phyloP scores from a whole-genome alignment of 2,113 vertebrate genomes.

The Piprites chloris region DNA sequence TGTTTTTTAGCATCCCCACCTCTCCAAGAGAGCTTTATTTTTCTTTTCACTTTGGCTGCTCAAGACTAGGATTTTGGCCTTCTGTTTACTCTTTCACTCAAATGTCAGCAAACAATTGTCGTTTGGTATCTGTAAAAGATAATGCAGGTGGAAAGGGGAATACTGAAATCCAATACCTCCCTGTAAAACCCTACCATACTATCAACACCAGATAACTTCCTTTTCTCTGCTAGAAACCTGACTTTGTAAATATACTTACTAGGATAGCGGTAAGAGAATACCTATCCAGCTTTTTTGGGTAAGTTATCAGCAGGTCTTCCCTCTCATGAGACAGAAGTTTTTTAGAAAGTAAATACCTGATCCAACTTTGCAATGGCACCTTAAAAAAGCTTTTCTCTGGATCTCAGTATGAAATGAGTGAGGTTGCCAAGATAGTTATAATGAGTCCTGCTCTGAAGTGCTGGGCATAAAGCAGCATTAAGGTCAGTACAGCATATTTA shows the following conservation, averaged over 20 bases:
- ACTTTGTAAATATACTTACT: neutral
- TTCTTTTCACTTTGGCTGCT: neutral
- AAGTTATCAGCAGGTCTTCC: slow-evolving; percentile 3
- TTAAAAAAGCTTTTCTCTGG: neutral
- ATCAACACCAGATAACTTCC: slow-evolving; percentile 13
- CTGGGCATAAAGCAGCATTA: neutral
- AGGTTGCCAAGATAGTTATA: neutral
- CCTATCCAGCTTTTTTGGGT: neutral
- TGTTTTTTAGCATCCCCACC: neutral
- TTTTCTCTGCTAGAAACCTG: slow-evolving; percentile 15
- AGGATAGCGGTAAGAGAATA: neutral
- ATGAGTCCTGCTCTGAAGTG: neutral
- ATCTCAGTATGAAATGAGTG: neutral
- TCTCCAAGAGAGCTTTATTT: neutral
- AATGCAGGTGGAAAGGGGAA: slow-evolving; percentile 30
- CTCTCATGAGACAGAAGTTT: neutral
- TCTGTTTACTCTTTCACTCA: neutral
- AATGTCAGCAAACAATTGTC: slow-evolving; percentile 37
- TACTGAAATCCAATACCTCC: slow-evolving; percentile 5
- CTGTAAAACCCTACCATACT: neutral
- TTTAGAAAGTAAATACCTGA: neutral
- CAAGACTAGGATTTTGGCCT: neutral
- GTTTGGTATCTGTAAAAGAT: slow-evolving; percentile 39
- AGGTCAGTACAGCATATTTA: fast-evolving
- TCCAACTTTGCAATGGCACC: neutral